Evolutionary conservation across 2,797 vertebrate species (phyloP), one percentile per base, ranked within the genome.

Genomic region (Varecia variegata): DNA sequence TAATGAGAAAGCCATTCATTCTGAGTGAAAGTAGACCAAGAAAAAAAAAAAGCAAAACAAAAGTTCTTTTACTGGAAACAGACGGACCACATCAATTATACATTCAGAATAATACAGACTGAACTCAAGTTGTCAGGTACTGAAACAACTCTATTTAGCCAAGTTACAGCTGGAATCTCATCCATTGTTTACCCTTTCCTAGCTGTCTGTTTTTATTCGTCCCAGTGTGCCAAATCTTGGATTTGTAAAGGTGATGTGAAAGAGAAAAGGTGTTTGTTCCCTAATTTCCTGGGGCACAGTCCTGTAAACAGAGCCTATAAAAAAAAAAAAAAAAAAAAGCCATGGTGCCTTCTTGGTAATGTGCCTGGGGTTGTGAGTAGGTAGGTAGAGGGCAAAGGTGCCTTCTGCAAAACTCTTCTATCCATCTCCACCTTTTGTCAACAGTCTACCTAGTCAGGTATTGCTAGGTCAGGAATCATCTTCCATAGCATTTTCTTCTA

Each of bases 1-100:
- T 95, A 95, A 96, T 95, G 94, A 96, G 96, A 94, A 96, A 94
- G 89, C 89, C 94, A 93, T 97, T 96, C 80, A 74, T 93, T 94
- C 65, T 43, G 27, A 65, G n/a, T 21, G 93, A 89, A 97, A 97
- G 88, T 43, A 18, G 73, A 88, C 62, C 62, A 65, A 35, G 18
- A n/a, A 20, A 62, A 62, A 50, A 88, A 86, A 60, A 96, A 93
- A 60, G 50, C 35, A 89, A 93, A 95, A 97, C 83, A 97, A 88
- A 96, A 95, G 84, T 76, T 82, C 73, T 77, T 97, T 96, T 95
- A 71, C 96, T 94, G 93, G 91, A 97, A 96, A 88, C 94, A 88
- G 94, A 88, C 7, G 35, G 90, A 43, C 91, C 91, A 54, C 83
- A 92, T 88, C 38, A 88, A 96, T 97, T 96, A 97, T 93, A 92